Conservation (phyloP, 2,888 invertebrate genomes). For the Adela reaumurella region DNA sequence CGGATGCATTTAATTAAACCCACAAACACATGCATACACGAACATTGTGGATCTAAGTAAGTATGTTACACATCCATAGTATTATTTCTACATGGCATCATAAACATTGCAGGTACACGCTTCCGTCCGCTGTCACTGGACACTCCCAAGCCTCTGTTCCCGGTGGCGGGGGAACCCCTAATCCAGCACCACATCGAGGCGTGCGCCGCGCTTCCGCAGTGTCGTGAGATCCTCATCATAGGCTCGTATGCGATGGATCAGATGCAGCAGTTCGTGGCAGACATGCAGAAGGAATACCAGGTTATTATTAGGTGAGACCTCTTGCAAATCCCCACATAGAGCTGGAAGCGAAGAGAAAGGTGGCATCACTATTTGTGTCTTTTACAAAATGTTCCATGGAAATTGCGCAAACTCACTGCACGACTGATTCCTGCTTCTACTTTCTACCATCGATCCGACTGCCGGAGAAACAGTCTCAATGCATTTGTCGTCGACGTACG, state of each 20-base stretch:
- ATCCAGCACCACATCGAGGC: slow-evolving; percentile 98
- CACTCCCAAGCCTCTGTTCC: slow-evolving; percentile 96
- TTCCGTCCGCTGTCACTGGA: slow-evolving; percentile 96
- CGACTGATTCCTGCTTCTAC: too few relatives aligned
- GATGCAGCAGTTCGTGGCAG: slow-evolving; percentile 80
- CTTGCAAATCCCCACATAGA: too few relatives aligned
- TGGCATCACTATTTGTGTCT: too few relatives aligned
- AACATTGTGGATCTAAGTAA: slow-evolving; percentile 4
- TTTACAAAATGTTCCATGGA: too few relatives aligned
- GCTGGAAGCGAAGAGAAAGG: too few relatives aligned
- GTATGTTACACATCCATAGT: slow-evolving; percentile 2
- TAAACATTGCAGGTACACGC: slow-evolving; percentile 85
- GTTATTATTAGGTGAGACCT: slow-evolving; percentile 67
- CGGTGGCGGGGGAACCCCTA: slow-evolving; percentile 92
- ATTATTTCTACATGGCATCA: neutral
- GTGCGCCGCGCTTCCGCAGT: slow-evolving; percentile 69
- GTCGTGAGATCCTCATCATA: slow-evolving; percentile 90
- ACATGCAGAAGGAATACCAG: slow-evolving; percentile 80
- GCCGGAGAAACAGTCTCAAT: too few relatives aligned
- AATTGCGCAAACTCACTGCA: too few relatives aligned
- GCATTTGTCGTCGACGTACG: too few relatives aligned
- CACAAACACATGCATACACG: slow-evolving; percentile 25
- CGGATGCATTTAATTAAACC: slow-evolving; percentile 6
- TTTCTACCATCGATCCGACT: too few relatives aligned
- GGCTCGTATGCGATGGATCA: slow-evolving; percentile 88